These are phyloP conservation scores for Trissolcus basalis DNA, from an alignment of 1,140 invertebrate species.

Conservation along the genomic window DNA sequence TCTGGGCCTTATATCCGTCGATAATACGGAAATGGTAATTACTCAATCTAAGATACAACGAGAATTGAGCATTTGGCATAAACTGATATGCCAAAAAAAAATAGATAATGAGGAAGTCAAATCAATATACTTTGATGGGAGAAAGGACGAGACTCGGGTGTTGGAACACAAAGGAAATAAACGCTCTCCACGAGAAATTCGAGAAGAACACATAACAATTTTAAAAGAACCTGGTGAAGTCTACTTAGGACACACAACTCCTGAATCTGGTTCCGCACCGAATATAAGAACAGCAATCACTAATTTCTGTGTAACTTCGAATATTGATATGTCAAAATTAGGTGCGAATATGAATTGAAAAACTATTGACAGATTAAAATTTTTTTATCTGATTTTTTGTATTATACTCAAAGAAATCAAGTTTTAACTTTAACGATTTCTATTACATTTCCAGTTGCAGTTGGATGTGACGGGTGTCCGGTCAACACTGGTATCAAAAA, in stretches of 20 bases:
- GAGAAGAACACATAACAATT: slow-evolving; percentile 59
- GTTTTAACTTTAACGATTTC: no score
- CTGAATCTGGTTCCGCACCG: slow-evolving; percentile 41
- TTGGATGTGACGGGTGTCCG: slow-evolving; percentile 21
- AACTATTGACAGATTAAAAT: no score
- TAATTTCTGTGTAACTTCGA: slow-evolving; percentile 18
- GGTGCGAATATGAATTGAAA: slow-evolving; percentile 1
- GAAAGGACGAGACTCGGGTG: slow-evolving; percentile 51
- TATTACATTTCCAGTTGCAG: slow-evolving; percentile 5
- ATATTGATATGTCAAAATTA: slow-evolving; percentile 8
- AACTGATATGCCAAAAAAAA: background rate
- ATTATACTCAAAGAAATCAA: no score
- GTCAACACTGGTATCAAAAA: slow-evolving; percentile 26
- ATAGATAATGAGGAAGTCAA: slow-evolving; percentile 2
- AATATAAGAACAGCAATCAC: slow-evolving; percentile 43
- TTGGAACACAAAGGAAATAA: slow-evolving; percentile 56
- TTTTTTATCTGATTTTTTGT: background rate
- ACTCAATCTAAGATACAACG: slow-evolving; percentile 16
- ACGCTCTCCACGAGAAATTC: slow-evolving; percentile 40
- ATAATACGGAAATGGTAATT: slow-evolving; percentile 19
- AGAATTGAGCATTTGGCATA: slow-evolving; percentile 10
- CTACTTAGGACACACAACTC: slow-evolving; percentile 58
- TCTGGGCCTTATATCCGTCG: slow-evolving; percentile 8
- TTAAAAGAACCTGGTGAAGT: slow-evolving; percentile 56
- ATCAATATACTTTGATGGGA: slow-evolving; percentile 60